Percentiles rank a stretch among this genome's conserved stretches.
Evolutionary conservation across 2,113 vertebrate genomes (phyloP).

Genomic region (Australoheros scitulus): DNA sequence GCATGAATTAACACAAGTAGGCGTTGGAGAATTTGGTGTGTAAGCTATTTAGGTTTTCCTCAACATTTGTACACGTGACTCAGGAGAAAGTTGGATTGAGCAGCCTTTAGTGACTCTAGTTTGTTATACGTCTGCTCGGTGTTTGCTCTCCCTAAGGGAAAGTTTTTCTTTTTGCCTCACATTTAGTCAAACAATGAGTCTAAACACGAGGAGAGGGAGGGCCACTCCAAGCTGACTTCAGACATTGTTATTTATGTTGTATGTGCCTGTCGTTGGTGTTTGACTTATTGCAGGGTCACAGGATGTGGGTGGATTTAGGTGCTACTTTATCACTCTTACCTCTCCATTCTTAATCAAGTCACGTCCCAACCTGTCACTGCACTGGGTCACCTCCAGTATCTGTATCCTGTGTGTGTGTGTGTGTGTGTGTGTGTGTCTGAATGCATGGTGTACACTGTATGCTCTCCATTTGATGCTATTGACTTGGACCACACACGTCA

Average conservation of each 20-base stretch:
- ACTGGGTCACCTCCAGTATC: slow-evolving; percentile 76
- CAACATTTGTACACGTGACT: background rate
- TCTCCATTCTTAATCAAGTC: slow-evolving; percentile 74
- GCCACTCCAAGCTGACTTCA: slow-evolving; percentile 40
- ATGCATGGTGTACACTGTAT: slow-evolving; percentile 37
- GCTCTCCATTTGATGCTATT: slow-evolving; percentile 43
- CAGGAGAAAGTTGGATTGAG: slow-evolving; percentile 35
- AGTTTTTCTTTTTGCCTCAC: slow-evolving; percentile 48
- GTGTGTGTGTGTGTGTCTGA: background rate
- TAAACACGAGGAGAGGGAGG: slow-evolving; percentile 46
- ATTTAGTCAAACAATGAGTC: slow-evolving; percentile 42
- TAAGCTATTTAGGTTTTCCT: slow-evolving; percentile 33
- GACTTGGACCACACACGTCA: slow-evolving; percentile 56
- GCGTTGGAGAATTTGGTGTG: slow-evolving; percentile 18
- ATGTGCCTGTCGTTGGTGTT: slow-evolving; percentile 64
- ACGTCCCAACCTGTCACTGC: slow-evolving; percentile 65
- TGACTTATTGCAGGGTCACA: slow-evolving; percentile 76
- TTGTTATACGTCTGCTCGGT: slow-evolving; percentile 28
- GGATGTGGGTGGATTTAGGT: slow-evolving; percentile 73
- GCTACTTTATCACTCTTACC: slow-evolving; percentile 76
- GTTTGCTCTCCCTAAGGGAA: slow-evolving; percentile 50
- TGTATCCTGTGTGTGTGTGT: slow-evolving; percentile 54
- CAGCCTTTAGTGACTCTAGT: slow-evolving; percentile 26
- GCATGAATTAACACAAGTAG: slow-evolving; percentile 57
- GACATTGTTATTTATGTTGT: slow-evolving; percentile 71